phyloP scores from a whole-genome alignment of 2,888 invertebrate species.

The Poecilobothrus nobilitatus region DNA sequence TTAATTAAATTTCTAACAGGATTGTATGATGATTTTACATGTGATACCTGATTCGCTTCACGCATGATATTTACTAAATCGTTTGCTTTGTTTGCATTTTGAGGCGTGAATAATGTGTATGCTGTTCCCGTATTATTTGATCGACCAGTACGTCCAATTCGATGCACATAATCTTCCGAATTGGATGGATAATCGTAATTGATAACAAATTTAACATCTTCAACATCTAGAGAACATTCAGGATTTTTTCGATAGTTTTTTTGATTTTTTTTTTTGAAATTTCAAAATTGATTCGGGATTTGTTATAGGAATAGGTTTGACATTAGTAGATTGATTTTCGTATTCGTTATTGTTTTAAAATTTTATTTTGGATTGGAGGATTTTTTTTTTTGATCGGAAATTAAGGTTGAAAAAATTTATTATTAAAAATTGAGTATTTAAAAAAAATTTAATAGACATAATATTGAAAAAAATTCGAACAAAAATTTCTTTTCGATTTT shows the following conservation, averaged over 20 bases:
- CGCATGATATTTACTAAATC: constrained; percentile 85
- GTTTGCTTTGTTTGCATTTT: constrained; percentile 81
- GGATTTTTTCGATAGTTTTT: neutral
- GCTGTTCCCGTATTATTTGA: constrained; percentile 90
- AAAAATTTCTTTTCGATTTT: constrained; percentile 37
- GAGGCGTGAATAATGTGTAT: constrained; percentile 90
- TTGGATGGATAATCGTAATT: constrained; percentile 97
- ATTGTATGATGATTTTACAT: constrained; percentile 15
- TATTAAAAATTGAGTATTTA: constrained; percentile 2
- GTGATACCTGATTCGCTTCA: constrained; percentile 77
- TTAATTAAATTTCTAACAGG: neutral
- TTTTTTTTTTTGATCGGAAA: neutral
- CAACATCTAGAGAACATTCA: constrained; percentile 66
- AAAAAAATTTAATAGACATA: neutral
- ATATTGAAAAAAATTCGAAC: constrained; percentile 29
- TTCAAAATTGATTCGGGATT: neutral
- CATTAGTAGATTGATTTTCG: constrained; percentile 8
- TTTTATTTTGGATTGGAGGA: neutral
- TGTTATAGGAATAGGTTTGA: neutral
- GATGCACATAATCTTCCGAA: constrained; percentile 89
- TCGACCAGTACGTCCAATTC: constrained; percentile 93
- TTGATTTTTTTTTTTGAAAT: constrained; percentile 10
- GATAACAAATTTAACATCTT: constrained; percentile 98
- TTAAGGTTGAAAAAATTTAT: neutral
- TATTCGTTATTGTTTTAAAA: neutral